Percentiles rank a stretch among this genome's conserved stretches.
Evolutionary conservation across 2,888 invertebrate species (phyloP).

Genomic region (Pomacea canaliculata): DNA sequence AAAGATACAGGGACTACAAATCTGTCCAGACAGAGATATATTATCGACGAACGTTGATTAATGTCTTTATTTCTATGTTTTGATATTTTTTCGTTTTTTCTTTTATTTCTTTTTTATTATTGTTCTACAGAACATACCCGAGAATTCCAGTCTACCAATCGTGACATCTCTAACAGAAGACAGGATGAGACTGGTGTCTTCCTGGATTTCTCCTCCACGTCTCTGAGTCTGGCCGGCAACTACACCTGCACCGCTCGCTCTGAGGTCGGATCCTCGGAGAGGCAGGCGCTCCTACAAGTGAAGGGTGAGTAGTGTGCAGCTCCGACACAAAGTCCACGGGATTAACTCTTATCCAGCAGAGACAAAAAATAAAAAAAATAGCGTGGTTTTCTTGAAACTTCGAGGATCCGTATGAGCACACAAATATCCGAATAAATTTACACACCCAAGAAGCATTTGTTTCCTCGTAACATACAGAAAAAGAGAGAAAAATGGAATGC

Average conservation of each 20-base stretch:
- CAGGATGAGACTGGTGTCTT: constrained; percentile 2
- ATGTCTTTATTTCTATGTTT: background rate
- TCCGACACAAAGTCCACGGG: too few species aligned
- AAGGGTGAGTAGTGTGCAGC: constrained; percentile 11
- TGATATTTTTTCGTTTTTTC: background rate
- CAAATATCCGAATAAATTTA: too few species aligned
- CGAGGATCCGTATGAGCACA: too few species aligned
- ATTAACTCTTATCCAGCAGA: too few species aligned
- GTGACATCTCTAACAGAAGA: constrained; percentile 20
- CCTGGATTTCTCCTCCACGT: constrained; percentile 23
- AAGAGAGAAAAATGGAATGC: background rate
- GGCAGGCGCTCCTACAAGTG: constrained; percentile 14
- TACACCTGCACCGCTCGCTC: constrained; percentile 32
- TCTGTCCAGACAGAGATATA: too few species aligned
- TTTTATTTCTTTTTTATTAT: background rate
- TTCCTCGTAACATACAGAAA: too few species aligned
- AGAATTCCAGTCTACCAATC: background rate
- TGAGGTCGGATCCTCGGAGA: constrained; percentile 4
- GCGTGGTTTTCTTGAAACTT: too few species aligned
- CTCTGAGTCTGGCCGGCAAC: constrained; percentile 19
- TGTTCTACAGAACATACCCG: background rate
- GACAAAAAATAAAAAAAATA: too few species aligned
- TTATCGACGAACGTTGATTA: too few species aligned
- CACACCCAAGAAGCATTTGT: too few species aligned
- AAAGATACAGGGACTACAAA: too few species aligned